Conservation (phyloP, 2,113 vertebrate genomes). For the Verasper variegatus region DNA sequence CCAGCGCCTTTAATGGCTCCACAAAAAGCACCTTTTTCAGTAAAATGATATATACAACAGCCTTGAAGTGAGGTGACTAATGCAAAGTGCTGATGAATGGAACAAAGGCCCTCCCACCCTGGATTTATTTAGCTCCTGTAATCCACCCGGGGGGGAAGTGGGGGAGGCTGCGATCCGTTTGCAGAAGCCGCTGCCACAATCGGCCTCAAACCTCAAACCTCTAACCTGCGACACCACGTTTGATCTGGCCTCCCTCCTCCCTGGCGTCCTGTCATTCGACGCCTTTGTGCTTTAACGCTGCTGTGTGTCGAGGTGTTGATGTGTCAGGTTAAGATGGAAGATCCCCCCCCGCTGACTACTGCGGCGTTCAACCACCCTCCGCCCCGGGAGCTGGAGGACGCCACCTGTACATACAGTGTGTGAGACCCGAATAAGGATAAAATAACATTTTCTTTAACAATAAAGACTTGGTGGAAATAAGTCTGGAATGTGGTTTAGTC, state of each 20-base stretch:
- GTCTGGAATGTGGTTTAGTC: constrained; percentile 39
- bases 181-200: constrained; percentile 30
- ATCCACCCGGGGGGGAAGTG: constrained; percentile 45
- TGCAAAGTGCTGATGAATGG: constrained; percentile 53
- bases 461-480: constrained; percentile 37
- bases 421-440: constrained; percentile 39
- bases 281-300: constrained; percentile 34
- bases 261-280: constrained; percentile 37
- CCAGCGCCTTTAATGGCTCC: constrained; percentile 48
- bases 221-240: constrained; percentile 56
- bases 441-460: constrained; percentile 62
- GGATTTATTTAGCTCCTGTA: constrained; percentile 67
- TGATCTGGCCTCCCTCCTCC: constrained; percentile 42
- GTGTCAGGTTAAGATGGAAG: constrained; percentile 53
- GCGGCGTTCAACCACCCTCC: constrained; percentile 25
- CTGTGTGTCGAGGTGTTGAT: constrained; percentile 42
- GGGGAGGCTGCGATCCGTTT: constrained; percentile 30
- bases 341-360: constrained; percentile 47
- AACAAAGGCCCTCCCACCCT: constrained; percentile 63
- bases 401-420: constrained; percentile 66
- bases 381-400: constrained; percentile 2
- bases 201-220: constrained; percentile 60
- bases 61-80: constrained; percentile 57
- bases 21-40: constrained; percentile 52
- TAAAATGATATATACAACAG: constrained; percentile 48